A percentile compares a stretch with the other conserved stretches of the same genome.
Evolutionary conservation across 1,140 invertebrate species (phyloP).

Genomic region (Pogonomyrmex californicus): DNA sequence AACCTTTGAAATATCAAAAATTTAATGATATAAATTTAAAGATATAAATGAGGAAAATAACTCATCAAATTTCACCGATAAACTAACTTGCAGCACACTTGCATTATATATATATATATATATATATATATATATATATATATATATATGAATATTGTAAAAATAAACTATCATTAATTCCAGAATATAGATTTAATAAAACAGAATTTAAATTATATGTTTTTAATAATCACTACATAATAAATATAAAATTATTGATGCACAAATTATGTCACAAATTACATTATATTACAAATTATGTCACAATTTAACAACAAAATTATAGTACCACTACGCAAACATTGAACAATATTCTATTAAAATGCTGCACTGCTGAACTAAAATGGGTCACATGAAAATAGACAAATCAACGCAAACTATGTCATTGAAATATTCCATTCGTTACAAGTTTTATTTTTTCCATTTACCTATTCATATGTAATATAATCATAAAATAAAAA

Average conservation of each 20-base stretch:
- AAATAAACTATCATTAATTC: not conserved
- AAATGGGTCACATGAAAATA: slow-evolving; percentile 26
- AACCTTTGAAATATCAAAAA: not conserved
- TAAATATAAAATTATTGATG: slow-evolving; percentile 21
- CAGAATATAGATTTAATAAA: not conserved
- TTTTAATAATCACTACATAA: not conserved
- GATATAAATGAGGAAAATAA: not conserved
- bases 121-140: not conserved
- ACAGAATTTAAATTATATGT: not conserved
- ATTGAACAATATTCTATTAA: slow-evolving; percentile 21
- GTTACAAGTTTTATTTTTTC: slow-evolving; percentile 6
- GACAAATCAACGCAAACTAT: slow-evolving; percentile 18
- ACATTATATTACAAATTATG: not conserved
- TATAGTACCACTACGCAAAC: slow-evolving; percentile 37
- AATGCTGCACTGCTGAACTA: not conserved
- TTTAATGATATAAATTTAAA: not conserved
- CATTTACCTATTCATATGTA: slow-evolving; percentile 11
- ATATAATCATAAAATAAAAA: not conserved
- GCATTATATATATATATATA: not conserved
- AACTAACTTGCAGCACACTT: not conserved
- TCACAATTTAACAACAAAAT: slow-evolving; percentile 14
- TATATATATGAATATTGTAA: not conserved
- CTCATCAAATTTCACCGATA: not conserved
- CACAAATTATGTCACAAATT: not conserved
- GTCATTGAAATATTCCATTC: slow-evolving; percentile 14